Evolutionary conservation across 2,888 invertebrate genomes (phyloP).

Genomic region (Pollenia angustigena): DNA sequence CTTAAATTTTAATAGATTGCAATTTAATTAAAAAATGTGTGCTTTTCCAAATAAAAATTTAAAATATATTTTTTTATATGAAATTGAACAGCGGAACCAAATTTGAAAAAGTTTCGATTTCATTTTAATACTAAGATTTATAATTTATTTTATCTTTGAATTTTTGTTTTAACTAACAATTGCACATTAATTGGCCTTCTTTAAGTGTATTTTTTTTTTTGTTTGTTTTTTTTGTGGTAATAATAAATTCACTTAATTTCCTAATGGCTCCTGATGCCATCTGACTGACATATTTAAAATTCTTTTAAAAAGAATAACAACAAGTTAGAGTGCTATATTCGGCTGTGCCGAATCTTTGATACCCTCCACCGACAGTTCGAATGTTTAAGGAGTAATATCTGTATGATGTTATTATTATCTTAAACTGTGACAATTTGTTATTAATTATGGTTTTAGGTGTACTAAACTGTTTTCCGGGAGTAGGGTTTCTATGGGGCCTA

Average conservation of each 20-base stretch:
- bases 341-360: too few relatives aligned
- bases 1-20: neutral
- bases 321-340: too few relatives aligned
- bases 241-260: constrained; percentile 58
- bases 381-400: too few relatives aligned
- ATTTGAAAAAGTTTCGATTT: neutral
- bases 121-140: constrained; percentile 16
- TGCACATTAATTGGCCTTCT: constrained; percentile 69
- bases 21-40: neutral
- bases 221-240: constrained; percentile 38
- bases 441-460: too few relatives aligned
- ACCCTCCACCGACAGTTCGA: too few relatives aligned
- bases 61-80: neutral
- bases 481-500: too few relatives aligned
- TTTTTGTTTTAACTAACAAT: constrained; percentile 64
- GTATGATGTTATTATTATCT: too few relatives aligned
- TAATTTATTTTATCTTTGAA: constrained; percentile 28
- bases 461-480: too few relatives aligned
- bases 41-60: constrained; percentile 12
- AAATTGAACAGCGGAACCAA: constrained; percentile 21
- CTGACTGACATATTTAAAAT: constrained; percentile 31
- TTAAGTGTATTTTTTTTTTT: constrained; percentile 19
- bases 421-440: too few relatives aligned
- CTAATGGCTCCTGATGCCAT: constrained; percentile 6
- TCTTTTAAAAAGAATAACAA: constrained; percentile 21